Base-by-base conservation (phyloP, 2,797 vertebrate species). In the Falco cherrug region DNA sequence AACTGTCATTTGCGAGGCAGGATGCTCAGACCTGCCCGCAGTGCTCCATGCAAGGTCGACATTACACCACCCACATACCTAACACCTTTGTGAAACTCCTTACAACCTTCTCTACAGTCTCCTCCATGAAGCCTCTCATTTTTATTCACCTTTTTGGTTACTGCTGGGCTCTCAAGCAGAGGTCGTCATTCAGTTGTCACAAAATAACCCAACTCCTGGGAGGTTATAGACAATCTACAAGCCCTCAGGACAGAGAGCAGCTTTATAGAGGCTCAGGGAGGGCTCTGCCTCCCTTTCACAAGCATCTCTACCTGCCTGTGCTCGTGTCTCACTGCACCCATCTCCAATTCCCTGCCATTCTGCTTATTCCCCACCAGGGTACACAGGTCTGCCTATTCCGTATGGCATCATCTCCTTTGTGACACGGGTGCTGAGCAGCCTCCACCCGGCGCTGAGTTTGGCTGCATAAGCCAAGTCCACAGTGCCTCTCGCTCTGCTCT, bases 381-480 rank as follows among this genome's bases (percentile, higher is more conserved):
- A 53, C 39, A 11, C 26, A 21, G n/a, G 5, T 64, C 45, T 76
- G 57, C 25, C 47, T 26, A 1, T 56, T 79, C 28, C 25, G 9
- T 17, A 53, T 5, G 16, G 48, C 33, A 33, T 29, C 59, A 37
- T 45, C 53, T 78, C 17, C 6, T 31, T 33, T 31, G 54, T 3
- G 21, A 13, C 29, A 16, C 0, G 0, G 50, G 54, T 37, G 25
- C 26, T 61, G 4, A 35, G 14, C 35, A 63, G 48, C 31, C 39
- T 39, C 64, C 0, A 1, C 1, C 1, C 0, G 0, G 39, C 4
- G 31, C 71, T 61, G 47, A 92, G 63, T 59, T 76, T 9, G 1
- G 71, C 79, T 61, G 10, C 10, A 10, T 15, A 18, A 77, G 15
- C 73, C 63, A 84, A 67, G 35, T 31, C 68, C 39, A 18, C 4